Evolutionary conservation across 2,888 invertebrate species (phyloP), one percentile per base, ranked within the genome.

Genomic region (Magallana nippona): DNA sequence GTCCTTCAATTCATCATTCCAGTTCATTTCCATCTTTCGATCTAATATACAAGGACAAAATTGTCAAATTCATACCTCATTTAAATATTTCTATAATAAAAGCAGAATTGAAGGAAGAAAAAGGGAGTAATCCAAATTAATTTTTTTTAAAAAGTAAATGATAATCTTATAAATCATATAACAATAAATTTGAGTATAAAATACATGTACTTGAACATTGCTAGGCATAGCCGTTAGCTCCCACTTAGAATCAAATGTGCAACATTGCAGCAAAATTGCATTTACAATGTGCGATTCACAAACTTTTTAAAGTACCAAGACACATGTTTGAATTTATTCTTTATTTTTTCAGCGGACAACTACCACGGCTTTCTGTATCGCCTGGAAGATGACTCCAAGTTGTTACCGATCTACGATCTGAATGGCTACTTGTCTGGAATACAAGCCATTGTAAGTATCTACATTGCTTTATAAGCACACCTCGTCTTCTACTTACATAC

Each of bases 321-420:
- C 11, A 60, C 10, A 27, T 78, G 78, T 22, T 58, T 56, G n/a
- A 27, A n/a, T 77, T 19, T 63, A 2, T 13, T 63, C n/a, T 63
- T 19, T 10, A 13, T 27, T 44, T 57, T 89, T 90, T 77, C 91
- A 91, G 92, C 90, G 82, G 88, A 91, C 63, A 87, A 88, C 27
- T 92, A 91, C 85, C 91, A 91, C 86, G 92, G 92, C 17, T 92
- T 92, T 86, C 86, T 92, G 81, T 92, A 91, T 83, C 83, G 85
- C 17, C 83, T 85, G 22, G 89, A 90, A 81, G 89, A 88, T 27
- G 90, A 91, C 82, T 88, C 89, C 63, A 91, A 90, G 82, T 89
- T 89, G 8, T 88, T 91, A 84, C 90, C 91, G 22, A 90, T 92
- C 58, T 92, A 91, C 82, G 92, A 92, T 85, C 84, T 89, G 19